Evolutionary conservation across 2,113 vertebrate genomes (phyloP), one percentile per base, ranked within the genome.

Genomic region (Cavia aperea): DNA sequence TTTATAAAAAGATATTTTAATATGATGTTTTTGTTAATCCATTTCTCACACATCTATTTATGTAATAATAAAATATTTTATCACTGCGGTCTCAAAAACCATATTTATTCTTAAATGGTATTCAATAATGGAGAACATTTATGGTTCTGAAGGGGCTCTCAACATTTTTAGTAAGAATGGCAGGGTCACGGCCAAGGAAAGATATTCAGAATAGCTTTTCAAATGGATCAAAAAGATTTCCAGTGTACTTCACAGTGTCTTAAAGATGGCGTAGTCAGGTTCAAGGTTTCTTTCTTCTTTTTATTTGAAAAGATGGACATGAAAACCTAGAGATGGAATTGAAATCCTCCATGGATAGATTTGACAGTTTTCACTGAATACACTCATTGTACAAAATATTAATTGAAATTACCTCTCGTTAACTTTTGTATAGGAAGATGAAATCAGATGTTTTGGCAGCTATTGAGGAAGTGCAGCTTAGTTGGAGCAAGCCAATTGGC

Each of bases 11-110:
- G 46, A 96, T 39, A 85, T 94, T 60, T 93, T 89, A 97, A 94
- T 72, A 51, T 77, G 26, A 49, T 96, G 89, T 89, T 89, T 54
- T 13, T 90, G 68, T 95, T 96, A 93, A 96, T 92, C 91, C 43
- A 93, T 95, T 95, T 96, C 97, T 97, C 79, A 87, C 81, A 83
- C 70, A 97, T 96, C 97, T 83, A 96, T 97, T 96, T 96, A 94
- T 91, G 77, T 95, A 90, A 95, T 96, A 97, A 94, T 89, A 90
- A 96, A 95, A 96, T 84, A 91, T 1, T 21, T 93, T 96, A 88
- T 90, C 90, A 93, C 87, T 91, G 46, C 4, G 91, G 81, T 33
- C 96, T 94, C 62, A 96, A 90, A 96, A 95, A 93, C 39, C 87
- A 63, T 86, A 86, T 85, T 92, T 93, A 92, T 96, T 97, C 77